A percentile compares a stretch with the other conserved stretches of the same genome.
phyloP scores from a whole-genome alignment of 2,113 vertebrate species.

The Psilopsiagon aymara region DNA sequence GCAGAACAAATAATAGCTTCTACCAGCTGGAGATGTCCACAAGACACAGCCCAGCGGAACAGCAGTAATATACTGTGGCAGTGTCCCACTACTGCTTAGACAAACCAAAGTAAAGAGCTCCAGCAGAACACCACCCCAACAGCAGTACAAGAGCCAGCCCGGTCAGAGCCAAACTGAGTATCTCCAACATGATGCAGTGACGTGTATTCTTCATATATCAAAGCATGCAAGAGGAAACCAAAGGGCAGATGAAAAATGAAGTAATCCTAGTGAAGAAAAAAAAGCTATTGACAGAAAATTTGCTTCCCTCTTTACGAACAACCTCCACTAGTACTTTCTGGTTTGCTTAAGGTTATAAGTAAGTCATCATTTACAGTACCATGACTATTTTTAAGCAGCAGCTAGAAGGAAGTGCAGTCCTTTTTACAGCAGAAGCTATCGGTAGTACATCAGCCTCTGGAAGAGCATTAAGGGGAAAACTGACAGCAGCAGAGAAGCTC shows the following conservation, averaged over 20 bases:
- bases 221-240: neutral
- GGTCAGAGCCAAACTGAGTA: neutral
- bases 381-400: neutral
- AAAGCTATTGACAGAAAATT: neutral
- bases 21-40: neutral
- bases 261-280: neutral
- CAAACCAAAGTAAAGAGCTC: neutral
- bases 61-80: neutral
- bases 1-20: neutral
- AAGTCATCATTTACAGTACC: neutral
- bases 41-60: neutral
- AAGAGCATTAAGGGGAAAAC: neutral
- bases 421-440: neutral
- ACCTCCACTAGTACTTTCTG: neutral
- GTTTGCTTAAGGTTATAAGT: neutral
- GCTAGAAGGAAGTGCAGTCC: neutral
- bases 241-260: neutral
- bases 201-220: neutral
- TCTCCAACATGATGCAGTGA: neutral
- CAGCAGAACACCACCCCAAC: neutral
- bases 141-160: neutral
- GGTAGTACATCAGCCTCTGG: neutral
- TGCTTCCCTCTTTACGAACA: neutral
- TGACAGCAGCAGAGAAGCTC: neutral
- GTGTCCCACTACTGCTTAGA: neutral